Evolutionary conservation across 2,888 invertebrate species (phyloP), one percentile per base, ranked within the genome.

Genomic region (Eurois occulta): DNA sequence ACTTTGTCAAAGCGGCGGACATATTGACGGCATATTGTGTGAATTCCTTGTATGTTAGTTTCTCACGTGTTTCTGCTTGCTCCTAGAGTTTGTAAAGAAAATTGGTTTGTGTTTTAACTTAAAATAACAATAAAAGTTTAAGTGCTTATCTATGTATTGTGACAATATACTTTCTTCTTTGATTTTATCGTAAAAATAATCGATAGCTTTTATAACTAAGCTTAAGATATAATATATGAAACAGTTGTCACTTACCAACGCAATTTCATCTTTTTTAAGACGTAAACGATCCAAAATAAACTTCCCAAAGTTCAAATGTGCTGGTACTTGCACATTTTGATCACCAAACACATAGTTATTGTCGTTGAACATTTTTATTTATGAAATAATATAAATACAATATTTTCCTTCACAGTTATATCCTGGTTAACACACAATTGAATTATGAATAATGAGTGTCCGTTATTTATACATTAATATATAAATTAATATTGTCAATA

Each of bases 11-110:
- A 88, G 95, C 95, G 84, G 94, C 91, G 7, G 97, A 97, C 48
- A 97, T 89, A 88, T 95, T 95, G 55, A 97, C 95, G 80, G 97
- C 97, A 79, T 94, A 93, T 86, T 97, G 95, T 65, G 97, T 92
- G 76, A 98, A 93, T 80, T 97, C 91, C 72, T 91, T 93, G 86
- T 96, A 97, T 24, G 97, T 96, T 75, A 97, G 90, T 88, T 94
- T 92, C 87, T 97, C 96, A 65, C 94, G 96, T 10, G 97, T 97
- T 48, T 96, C 93, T 32, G 94, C 95, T 90, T 97, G 97, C 86
- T 97, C 94, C 97, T 97, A 68, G 46, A 72, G 38, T 52, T 67
- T 52, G 16, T 38, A 35, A 81, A 66, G 43, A 60, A 66, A 66
- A 75, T 66, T 28, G 48, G 35, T 58, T 55, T 38, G 2, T 18